Evolutionary conservation across 2,797 vertebrate species (phyloP), one percentile per base, ranked within the genome.

Genomic region (Sebastes vulpes): DNA sequence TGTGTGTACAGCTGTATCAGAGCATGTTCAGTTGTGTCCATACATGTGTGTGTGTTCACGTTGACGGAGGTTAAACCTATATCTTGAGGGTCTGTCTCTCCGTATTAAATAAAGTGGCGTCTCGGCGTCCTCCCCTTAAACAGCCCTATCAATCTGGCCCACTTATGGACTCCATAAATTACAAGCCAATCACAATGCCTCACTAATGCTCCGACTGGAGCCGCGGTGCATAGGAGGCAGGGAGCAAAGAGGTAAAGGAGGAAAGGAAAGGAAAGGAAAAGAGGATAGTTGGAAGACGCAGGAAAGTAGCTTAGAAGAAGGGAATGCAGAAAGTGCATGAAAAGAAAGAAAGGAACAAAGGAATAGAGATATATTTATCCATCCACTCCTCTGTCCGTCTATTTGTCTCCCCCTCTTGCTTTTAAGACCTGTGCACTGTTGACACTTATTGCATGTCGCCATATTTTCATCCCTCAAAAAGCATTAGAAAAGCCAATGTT

Each of bases 161-260:
- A 96, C 96, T 95, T 96, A 95, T 83, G 89, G 95, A 92, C 95
- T 93, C 95, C 93, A 96, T 97, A 96, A 97, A 97, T 97, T 97
- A 89, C 83, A 70, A 93, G 88, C 92, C 89, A 93, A 95, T 96
- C 91, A 87, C 77, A 9, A 72, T 61, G 79, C 77, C 81, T 81
- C 79, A 70, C 85, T 94, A 94, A 92, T 93, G 89, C 86, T 86
- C 60, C 9, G 56, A 67, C 79, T 86, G 87, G 84, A 91, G 90
- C 77, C 74, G 31, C 6, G 3, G 63, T 38, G 50, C 53, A 63
- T 63, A 1, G 67, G 76, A 70, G 50, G 53, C 35, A 80, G 56
- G 29, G 64, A 50, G 56, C 57, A n/a, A 75, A 12, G 65, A 63
- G 32, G 58, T 7, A n/a, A 53, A 18, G n/a, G 28, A 54, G 53